phyloP scores from a whole-genome alignment of 2,113 vertebrate species.

The Patagioenas fasciata region DNA sequence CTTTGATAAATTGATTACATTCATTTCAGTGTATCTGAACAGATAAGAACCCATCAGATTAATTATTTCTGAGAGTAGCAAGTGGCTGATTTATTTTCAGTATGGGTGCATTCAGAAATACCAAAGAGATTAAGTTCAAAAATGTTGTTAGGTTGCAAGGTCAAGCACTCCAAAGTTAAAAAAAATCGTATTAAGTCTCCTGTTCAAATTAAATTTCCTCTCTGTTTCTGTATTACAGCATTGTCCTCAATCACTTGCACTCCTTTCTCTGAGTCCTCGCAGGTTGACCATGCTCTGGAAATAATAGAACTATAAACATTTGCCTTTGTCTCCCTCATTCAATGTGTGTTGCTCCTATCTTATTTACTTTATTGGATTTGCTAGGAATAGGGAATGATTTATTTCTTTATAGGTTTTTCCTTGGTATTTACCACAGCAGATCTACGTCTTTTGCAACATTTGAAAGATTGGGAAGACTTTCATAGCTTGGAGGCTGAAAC shows the following conservation, averaged over 20 bases:
- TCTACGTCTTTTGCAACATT: background rate
- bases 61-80: background rate
- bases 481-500: slow-evolving; percentile 12
- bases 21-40: background rate
- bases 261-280: background rate
- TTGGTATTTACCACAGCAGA: background rate
- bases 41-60: background rate
- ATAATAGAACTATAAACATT: background rate
- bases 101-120: background rate
- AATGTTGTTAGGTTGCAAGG: background rate
- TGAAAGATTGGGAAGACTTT: slow-evolving; percentile 27
- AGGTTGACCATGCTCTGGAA: background rate
- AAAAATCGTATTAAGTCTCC: background rate
- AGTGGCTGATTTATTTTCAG: background rate
- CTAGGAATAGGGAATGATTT: background rate
- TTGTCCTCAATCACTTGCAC: background rate
- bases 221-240: background rate
- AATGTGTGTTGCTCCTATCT: background rate
- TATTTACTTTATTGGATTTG: background rate
- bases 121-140: background rate
- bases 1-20: background rate
- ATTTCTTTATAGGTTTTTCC: background rate
- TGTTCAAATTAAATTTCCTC: background rate
- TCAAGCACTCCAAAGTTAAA: background rate
- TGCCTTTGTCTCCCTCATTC: background rate